phyloP scores from a whole-genome alignment of 2,888 invertebrate genomes.

The Cybosia mesomella region DNA sequence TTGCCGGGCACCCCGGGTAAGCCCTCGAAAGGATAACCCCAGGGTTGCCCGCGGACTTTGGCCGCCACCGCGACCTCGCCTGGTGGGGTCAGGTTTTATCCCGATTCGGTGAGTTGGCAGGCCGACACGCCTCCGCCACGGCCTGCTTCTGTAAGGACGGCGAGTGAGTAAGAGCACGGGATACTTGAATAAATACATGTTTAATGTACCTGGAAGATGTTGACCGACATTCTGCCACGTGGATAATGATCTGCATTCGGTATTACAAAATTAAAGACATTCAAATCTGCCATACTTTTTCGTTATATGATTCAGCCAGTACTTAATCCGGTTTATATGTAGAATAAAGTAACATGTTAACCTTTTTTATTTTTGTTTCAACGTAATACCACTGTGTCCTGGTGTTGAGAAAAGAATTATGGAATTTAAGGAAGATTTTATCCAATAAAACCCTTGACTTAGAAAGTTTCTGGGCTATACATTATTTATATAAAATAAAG shows the following conservation, averaged over 20 bases:
- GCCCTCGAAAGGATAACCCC: no score
- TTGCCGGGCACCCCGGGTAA: no score
- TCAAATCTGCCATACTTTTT: constrained; percentile 16
- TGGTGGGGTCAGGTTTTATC: no score
- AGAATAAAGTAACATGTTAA: constrained; percentile 7
- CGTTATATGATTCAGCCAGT: constrained; percentile 23
- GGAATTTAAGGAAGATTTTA: neutral
- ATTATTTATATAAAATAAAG: constrained; percentile 60
- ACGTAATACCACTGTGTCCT: neutral
- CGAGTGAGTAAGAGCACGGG: no score
- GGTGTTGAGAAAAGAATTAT: neutral
- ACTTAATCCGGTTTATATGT: constrained; percentile 18
- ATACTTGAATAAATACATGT: constrained; percentile 36
- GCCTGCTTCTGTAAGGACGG: no score
- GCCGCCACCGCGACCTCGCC: no score
- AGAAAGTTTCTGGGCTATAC: constrained; percentile 51
- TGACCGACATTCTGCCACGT: constrained; percentile 24
- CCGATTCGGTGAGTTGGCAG: no score
- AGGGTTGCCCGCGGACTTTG: no score
- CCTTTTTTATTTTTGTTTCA: neutral
- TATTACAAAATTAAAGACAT: constrained; percentile 25
- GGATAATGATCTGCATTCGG: constrained; percentile 30
- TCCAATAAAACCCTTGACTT: constrained; percentile 31
- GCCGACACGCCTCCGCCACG: no score
- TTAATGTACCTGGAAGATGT: constrained; percentile 35